Conservation (phyloP, 2,888 invertebrate genomes). For the Tetanocera ferruginea region DNA sequence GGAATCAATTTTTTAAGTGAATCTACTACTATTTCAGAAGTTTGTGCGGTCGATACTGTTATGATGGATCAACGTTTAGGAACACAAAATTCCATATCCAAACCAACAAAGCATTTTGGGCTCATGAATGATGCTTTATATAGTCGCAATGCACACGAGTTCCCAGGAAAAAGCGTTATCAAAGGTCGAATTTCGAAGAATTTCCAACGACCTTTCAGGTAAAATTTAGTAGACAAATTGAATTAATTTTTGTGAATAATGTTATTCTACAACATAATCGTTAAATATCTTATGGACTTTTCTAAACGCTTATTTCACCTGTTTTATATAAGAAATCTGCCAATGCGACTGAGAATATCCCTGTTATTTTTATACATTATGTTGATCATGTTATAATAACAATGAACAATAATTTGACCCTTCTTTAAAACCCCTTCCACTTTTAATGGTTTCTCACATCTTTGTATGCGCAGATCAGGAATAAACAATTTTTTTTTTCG, state of each 20-base stretch:
- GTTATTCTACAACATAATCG: too few relatives aligned
- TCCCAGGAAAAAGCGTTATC: conserved; percentile 61
- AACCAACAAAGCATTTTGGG: conserved; percentile 16
- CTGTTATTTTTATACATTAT: too few relatives aligned
- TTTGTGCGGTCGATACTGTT: conserved; percentile 21
- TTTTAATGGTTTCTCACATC: too few relatives aligned
- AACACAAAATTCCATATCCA: conserved; percentile 37
- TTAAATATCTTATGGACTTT: too few relatives aligned
- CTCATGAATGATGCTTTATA: conserved; percentile 18
- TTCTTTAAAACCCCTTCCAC: too few relatives aligned
- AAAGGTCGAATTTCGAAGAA: conserved; percentile 67
- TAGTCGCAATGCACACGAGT: conserved; percentile 48
- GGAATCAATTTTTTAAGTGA: conserved; percentile 26
- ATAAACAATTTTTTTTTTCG: too few relatives aligned
- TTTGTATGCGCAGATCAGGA: too few relatives aligned
- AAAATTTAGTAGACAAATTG: conserved; percentile 31
- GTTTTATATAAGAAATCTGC: too few relatives aligned
- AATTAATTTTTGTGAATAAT: neutral
- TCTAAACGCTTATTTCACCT: too few relatives aligned
- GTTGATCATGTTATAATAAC: too few relatives aligned
- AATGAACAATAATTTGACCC: too few relatives aligned
- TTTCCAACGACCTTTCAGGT: conserved; percentile 61
- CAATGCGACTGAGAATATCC: too few relatives aligned
- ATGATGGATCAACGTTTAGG: conserved; percentile 39
- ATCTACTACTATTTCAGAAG: neutral